Conservation (phyloP, 2,797 vertebrate genomes). For the Pempheris klunzingeri region DNA sequence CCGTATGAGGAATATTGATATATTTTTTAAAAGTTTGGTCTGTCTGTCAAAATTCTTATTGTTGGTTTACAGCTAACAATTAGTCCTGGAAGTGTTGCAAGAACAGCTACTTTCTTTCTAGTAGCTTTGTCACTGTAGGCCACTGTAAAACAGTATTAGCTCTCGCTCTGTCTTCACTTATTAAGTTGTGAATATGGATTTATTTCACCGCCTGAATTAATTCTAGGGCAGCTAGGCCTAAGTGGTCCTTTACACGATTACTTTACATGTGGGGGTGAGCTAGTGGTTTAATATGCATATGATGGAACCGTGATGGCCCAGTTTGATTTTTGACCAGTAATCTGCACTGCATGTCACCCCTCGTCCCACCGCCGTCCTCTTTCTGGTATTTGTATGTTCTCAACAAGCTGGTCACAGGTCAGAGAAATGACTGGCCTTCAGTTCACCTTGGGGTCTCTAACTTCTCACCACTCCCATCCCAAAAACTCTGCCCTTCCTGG, state of each 20-base stretch:
- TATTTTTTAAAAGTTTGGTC: too few species aligned
- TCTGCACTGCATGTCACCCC: constrained; percentile 1
- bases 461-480: constrained; percentile 44
- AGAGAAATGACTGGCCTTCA: constrained; percentile 37
- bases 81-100: constrained; percentile 32
- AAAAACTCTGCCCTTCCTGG: constrained; percentile 53
- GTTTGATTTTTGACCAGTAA: background rate
- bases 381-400: constrained; percentile 36
- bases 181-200: constrained; percentile 47
- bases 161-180: constrained; percentile 22
- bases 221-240: constrained; percentile 13
- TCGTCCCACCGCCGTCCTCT: too few species aligned
- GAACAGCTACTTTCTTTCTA: constrained; percentile 29
- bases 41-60: too few species aligned
- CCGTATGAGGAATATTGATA: too few species aligned
- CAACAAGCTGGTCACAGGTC: constrained; percentile 46
- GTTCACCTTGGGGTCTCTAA: constrained; percentile 46
- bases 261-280: constrained; percentile 5
- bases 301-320: background rate
- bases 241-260: constrained; percentile 8
- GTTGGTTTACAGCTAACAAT: too few species aligned
- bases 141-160: constrained; percentile 50
- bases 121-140: constrained; percentile 38
- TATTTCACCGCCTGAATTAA: constrained; percentile 39
- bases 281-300: background rate